Evolutionary conservation across 2,113 vertebrate species (phyloP).

Genomic region (Ammodytes dubius): DNA sequence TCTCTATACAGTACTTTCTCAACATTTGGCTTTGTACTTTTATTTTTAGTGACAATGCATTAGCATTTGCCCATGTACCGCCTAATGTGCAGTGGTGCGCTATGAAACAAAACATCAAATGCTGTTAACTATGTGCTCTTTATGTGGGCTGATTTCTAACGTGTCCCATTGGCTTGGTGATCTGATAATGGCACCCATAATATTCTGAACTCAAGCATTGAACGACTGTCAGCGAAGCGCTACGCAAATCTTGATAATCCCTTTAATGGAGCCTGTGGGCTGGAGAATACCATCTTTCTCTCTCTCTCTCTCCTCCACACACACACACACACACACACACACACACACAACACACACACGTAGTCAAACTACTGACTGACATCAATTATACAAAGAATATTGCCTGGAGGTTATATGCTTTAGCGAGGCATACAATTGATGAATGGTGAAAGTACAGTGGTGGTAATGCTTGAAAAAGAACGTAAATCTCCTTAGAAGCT

Average conservation of each 20-base stretch:
- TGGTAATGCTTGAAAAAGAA: too few relatives aligned
- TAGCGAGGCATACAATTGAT: too few relatives aligned
- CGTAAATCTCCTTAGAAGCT: too few relatives aligned
- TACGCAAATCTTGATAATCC: constrained; percentile 68
- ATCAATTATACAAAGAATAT: too few relatives aligned
- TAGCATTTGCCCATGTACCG: constrained; percentile 49
- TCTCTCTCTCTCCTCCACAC: background rate
- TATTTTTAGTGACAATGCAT: constrained; percentile 61
- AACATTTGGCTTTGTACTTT: constrained; percentile 50
- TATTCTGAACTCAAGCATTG: constrained; percentile 63
- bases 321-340: constrained; percentile 13
- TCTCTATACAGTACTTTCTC: constrained; percentile 34
- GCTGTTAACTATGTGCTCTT: constrained; percentile 62
- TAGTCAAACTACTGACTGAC: too few relatives aligned
- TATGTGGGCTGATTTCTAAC: constrained; percentile 67
- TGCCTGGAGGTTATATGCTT: too few relatives aligned
- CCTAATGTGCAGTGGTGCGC: constrained; percentile 55
- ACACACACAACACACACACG: background rate
- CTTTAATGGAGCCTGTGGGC: constrained; percentile 66
- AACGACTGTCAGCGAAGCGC: constrained; percentile 50
- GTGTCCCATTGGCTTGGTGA: constrained; percentile 45
- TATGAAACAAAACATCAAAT: constrained; percentile 57
- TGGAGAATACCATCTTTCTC: constrained; percentile 36
- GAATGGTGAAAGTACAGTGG: too few relatives aligned
- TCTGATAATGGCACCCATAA: constrained; percentile 67